These are phyloP conservation scores for Halictus quadricinctus DNA, from an alignment of 2,888 invertebrate genomes.

Conservation along the genomic window DNA sequence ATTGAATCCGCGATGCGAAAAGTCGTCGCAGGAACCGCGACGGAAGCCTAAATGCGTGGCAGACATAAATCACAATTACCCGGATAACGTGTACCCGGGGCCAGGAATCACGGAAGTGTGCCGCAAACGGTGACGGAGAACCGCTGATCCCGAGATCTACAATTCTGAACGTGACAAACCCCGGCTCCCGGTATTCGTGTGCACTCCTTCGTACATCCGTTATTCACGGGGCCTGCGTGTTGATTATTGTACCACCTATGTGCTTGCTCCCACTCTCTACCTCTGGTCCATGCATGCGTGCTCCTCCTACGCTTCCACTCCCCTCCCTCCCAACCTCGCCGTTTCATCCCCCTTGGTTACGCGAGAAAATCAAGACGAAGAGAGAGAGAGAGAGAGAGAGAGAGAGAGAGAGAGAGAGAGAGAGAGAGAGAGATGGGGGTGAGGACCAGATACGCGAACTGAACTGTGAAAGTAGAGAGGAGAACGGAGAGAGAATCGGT, in stretches of 20 bases:
- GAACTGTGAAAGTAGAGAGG: slow-evolving; percentile 5
- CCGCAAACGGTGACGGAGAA: slow-evolving; percentile 9
- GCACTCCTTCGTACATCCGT: slow-evolving; percentile 70
- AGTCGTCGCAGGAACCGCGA: background rate
- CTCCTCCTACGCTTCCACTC: slow-evolving; percentile 1
- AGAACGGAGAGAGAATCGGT: background rate
- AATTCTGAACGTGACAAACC: slow-evolving; percentile 68
- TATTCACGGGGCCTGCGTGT: slow-evolving; percentile 66
- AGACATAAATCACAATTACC: slow-evolving; percentile 34
- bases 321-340: background rate
- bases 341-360: slow-evolving; percentile 28
- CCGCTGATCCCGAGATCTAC: slow-evolving; percentile 43
- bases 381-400: background rate
- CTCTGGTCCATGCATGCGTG: slow-evolving; percentile 8
- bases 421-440: background rate
- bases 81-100: background rate
- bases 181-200: slow-evolving; percentile 61
- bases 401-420: background rate
- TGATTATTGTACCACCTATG: slow-evolving; percentile 66
- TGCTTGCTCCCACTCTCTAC: background rate
- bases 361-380: slow-evolving; percentile 19
- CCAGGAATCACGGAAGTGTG: slow-evolving; percentile 5
- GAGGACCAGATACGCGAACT: background rate
- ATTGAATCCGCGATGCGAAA: background rate
- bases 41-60: slow-evolving; percentile 1